Base-by-base conservation (phyloP, 2,888 invertebrate species). In the Limulus polyphemus region DNA sequence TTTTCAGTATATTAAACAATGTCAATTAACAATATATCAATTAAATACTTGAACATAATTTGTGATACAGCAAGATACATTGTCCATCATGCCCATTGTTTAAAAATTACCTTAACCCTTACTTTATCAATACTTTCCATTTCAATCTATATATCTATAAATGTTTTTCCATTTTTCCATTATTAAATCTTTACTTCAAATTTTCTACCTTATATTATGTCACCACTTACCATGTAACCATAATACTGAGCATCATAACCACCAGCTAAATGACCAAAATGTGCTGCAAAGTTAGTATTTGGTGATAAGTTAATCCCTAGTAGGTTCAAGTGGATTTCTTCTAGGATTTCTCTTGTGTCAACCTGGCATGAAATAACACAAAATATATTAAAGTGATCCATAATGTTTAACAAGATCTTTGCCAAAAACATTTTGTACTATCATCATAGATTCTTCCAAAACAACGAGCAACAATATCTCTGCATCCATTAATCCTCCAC, bases 171-270 rank as follows among this genome's bases (percentile, higher is more conserved):
- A 32, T 32, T 32, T 32, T 32, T 32, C 32, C 32, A 32, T 3
- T 32, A 32, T 32, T 32, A 32, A 32, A 32, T 32, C 32, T 32
- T 32, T 32, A 32, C 32, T 32, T 32, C 7, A 32, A 32, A 32
- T 32, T 32, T 32, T 32, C 32, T n/a, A n/a, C n/a, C n/a, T 32
- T 32, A 32, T 32, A 32, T 32, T 32, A 32, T 7, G 1, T 32
- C 32, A 32, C 7, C 32, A 65, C 73, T 71, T 70, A 79, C 79
- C 75, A 80, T 67, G 68, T 80, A 80, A 49, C 79, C 78, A 69
- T 80, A 80, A 67, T 80, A 80, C 66, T 79, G 78, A 47, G 79
- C 79, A 73, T 79, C 79, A 70, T 80, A 80, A 12, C 78, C 79
- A 9, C 76, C 76, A 49, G 76, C 77, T 55, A 80, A 65, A 69